Percentiles rank a stretch among this genome's conserved stretches.
Conservation (phyloP, 2,113 vertebrate species). For the Notothenia rossii region DNA sequence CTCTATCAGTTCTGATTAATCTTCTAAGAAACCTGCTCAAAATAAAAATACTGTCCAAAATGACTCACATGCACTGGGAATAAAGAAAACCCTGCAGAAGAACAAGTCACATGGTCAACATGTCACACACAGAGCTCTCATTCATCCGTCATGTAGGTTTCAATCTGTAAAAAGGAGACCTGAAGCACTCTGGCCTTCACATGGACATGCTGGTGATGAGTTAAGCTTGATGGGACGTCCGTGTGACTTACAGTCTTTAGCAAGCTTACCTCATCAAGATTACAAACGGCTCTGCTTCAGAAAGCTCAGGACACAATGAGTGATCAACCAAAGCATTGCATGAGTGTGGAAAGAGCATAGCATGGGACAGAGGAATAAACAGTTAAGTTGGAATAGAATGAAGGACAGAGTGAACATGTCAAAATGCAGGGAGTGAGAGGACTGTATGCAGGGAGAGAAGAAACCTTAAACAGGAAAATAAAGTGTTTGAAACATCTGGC, state of each 20-base stretch:
- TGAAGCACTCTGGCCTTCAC: constrained; percentile 15
- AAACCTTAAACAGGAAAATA: not conserved
- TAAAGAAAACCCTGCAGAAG: not conserved
- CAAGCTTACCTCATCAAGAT: constrained; percentile 74
- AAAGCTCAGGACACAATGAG: constrained; percentile 59
- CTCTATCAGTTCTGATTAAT: not conserved
- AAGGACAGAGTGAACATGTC: constrained; percentile 2
- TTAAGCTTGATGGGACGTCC: constrained; percentile 38
- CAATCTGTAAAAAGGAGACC: constrained; percentile 39
- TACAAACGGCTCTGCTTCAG: constrained; percentile 69
- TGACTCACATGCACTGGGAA: constrained; percentile 32
- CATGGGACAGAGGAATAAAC: constrained; percentile 24
- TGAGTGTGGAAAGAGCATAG: constrained; percentile 59
- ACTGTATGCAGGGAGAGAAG: constrained; percentile 2
- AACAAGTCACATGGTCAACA: constrained; percentile 8
- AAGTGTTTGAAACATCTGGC: not conserved
- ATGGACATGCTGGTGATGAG: constrained; percentile 50
- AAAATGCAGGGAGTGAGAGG: constrained; percentile 8
- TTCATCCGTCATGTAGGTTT: constrained; percentile 62
- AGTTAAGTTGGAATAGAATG: constrained; percentile 36
- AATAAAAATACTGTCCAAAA: constrained; percentile 8
- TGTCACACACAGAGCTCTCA: constrained; percentile 26
- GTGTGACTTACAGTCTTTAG: constrained; percentile 12
- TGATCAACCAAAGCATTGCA: constrained; percentile 75
- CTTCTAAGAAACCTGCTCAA: constrained; percentile 39